Evolutionary conservation across 2,888 invertebrate species (phyloP), one percentile per base, ranked within the genome.

Genomic region (Nymphalis urticae): DNA sequence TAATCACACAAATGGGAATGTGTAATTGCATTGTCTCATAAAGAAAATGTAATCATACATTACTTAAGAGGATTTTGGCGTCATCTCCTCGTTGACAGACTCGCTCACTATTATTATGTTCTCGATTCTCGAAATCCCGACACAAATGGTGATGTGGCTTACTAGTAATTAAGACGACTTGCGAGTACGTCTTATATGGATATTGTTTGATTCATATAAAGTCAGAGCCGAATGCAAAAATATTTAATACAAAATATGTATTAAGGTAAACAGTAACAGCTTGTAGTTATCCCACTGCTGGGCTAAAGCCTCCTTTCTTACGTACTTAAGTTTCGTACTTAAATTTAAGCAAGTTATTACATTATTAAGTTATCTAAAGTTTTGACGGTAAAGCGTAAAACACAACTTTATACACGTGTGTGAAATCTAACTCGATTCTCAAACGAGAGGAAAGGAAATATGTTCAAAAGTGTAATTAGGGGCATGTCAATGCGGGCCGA

Each of bases 21-120:
- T 59, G 58, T 66, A 66, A 66, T 66, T 66, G 60, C 65, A 60
- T 66, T 66, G 51, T 66, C 51, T 60, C n/a, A 21, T 59, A 60
- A 60, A 66, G 65, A 60, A 60, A 42, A 51, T 42, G 65, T 66
- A n/a, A 53, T 65, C 58, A 59, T 50, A 66, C 65, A 60, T 66
- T 59, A 66, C 58, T 42, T 66, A 48, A 47, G 65, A 51, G 24
- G 60, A 50, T 51, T 60, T 36, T 21, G 8, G 51, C 27, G 16
- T 27, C 27, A 54, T 27, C n/a, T 13, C 53, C 24, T 16, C n/a
- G 10, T 32, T 48, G n/a, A 36, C 47, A 48, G 16, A 63, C 51
- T 42, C 21, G 24, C 63, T 36, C 53, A 19, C 63, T 53, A n/a
- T 32, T 56, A 56, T 56, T 56, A 56, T 32, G 56, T 32, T 7